Percentiles rank a stretch among this genome's conserved stretches.
Conservation (phyloP, 2,113 vertebrate genomes). For the Cervus canadensis region DNA sequence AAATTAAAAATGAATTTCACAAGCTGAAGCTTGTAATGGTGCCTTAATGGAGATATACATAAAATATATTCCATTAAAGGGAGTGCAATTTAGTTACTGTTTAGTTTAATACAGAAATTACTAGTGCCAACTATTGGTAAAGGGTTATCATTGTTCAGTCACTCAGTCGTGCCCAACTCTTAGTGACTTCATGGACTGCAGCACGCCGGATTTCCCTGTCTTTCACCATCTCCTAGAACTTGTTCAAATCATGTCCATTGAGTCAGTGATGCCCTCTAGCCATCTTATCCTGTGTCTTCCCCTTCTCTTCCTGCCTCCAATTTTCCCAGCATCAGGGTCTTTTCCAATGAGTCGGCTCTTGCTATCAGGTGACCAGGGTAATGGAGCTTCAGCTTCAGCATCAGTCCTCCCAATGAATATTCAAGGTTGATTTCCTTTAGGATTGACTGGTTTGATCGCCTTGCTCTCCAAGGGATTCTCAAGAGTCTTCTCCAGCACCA, state of each 20-base stretch:
- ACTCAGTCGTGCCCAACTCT: neutral
- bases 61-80: constrained; percentile 37
- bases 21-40: constrained; percentile 63
- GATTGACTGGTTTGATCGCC: too few relatives aligned
- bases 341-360: neutral
- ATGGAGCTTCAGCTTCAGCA: neutral
- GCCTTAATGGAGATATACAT: constrained; percentile 42
- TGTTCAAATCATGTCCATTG: neutral
- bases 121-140: constrained; percentile 76
- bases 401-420: neutral
- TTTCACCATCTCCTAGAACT: neutral
- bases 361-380: neutral
- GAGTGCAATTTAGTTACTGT: neutral
- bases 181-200: neutral
- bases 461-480: neutral
- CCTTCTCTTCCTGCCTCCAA: neutral
- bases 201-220: neutral
- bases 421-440: neutral
- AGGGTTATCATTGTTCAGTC: neutral
- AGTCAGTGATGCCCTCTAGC: neutral
- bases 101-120: constrained; percentile 62
- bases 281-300: neutral
- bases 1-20: constrained; percentile 70
- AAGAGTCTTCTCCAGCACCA: neutral
- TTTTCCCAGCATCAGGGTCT: neutral